These are phyloP conservation scores for Chaetodon auriga DNA, from an alignment of 2,113 vertebrate genomes.

Conservation along the genomic window DNA sequence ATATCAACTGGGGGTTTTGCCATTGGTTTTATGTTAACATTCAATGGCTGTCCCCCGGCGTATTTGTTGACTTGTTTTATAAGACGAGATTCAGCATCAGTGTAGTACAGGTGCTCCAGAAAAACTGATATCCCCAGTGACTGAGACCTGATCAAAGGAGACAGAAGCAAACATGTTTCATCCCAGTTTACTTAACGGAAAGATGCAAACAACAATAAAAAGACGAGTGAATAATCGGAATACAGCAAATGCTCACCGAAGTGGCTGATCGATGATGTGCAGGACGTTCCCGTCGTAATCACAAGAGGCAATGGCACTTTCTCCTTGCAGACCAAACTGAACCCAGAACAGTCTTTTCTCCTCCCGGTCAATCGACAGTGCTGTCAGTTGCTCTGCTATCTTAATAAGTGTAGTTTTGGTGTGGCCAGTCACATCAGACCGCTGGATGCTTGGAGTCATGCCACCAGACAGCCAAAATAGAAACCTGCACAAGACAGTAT, in stretches of 20 bases:
- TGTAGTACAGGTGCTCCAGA: slow-evolving; percentile 88
- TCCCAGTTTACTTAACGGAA: not conserved
- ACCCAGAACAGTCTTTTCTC: slow-evolving; percentile 90
- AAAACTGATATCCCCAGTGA: slow-evolving; percentile 87
- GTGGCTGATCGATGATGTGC: slow-evolving; percentile 76
- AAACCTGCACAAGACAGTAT: slow-evolving; percentile 80
- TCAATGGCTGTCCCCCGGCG: slow-evolving; percentile 84
- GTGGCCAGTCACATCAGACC: slow-evolving; percentile 75
- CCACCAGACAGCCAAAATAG: slow-evolving; percentile 92
- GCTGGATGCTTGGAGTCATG: slow-evolving; percentile 83
- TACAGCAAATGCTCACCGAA: slow-evolving; percentile 78
- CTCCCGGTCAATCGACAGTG: slow-evolving; percentile 84
- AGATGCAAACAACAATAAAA: not conserved
- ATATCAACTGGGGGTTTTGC: slow-evolving; percentile 81
- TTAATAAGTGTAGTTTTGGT: slow-evolving; percentile 80
- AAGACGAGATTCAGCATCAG: slow-evolving; percentile 79
- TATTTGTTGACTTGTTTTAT: slow-evolving; percentile 89
- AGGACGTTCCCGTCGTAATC: slow-evolving; percentile 87
- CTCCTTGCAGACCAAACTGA: slow-evolving; percentile 76
- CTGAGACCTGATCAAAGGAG: slow-evolving; percentile 75
- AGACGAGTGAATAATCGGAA: not conserved
- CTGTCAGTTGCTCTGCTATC: slow-evolving; percentile 76
- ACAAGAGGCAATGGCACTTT: slow-evolving; percentile 84
- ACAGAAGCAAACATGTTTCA: not conserved
- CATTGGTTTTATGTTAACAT: slow-evolving; percentile 81